A percentile compares a stretch with the other conserved stretches of the same genome.
Evolutionary conservation across 2,113 vertebrate species (phyloP).

Genomic region (Corythornis cristatus): DNA sequence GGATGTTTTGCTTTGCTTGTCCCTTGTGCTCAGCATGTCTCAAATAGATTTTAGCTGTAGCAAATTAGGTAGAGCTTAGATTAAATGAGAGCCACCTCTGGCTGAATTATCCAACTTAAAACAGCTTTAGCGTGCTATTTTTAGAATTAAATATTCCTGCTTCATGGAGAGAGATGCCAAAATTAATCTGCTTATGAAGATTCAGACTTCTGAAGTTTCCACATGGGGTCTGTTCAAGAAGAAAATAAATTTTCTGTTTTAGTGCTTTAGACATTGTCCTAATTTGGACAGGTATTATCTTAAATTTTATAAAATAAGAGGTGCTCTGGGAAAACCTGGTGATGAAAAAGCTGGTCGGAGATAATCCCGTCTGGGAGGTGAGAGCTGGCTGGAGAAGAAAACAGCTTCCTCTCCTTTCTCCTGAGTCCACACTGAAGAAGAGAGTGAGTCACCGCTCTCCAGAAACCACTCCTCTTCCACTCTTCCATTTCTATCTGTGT

Average conservation of each 20-base stretch:
- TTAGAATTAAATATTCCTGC: slow-evolving; percentile 64
- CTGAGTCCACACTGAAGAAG: no score
- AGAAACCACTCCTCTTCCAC: no score
- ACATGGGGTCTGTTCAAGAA: slow-evolving; percentile 5
- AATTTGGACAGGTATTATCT: no score
- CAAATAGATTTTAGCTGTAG: slow-evolving; percentile 51
- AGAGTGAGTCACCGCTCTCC: no score
- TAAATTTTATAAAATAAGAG: no score
- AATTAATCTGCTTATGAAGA: slow-evolving; percentile 61
- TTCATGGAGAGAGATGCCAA: slow-evolving; percentile 53
- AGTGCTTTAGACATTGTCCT: background rate
- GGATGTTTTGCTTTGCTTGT: slow-evolving; percentile 15
- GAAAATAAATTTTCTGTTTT: background rate
- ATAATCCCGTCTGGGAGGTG: no score
- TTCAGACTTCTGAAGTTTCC: slow-evolving; percentile 45
- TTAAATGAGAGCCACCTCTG: slow-evolving; percentile 54
- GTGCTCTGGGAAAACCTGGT: no score
- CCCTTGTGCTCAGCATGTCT: slow-evolving; percentile 41
- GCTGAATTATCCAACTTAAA: slow-evolving; percentile 62
- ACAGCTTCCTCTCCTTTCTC: no score
- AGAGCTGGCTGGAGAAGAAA: no score
- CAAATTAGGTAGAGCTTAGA: slow-evolving; percentile 55
- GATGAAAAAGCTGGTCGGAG: no score
- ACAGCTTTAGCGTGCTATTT: slow-evolving; percentile 62
- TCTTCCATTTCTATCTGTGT: no score